These are phyloP conservation scores for Drosophila albomicans DNA, from an alignment of 1,140 invertebrate species.

Conservation along the genomic window DNA sequence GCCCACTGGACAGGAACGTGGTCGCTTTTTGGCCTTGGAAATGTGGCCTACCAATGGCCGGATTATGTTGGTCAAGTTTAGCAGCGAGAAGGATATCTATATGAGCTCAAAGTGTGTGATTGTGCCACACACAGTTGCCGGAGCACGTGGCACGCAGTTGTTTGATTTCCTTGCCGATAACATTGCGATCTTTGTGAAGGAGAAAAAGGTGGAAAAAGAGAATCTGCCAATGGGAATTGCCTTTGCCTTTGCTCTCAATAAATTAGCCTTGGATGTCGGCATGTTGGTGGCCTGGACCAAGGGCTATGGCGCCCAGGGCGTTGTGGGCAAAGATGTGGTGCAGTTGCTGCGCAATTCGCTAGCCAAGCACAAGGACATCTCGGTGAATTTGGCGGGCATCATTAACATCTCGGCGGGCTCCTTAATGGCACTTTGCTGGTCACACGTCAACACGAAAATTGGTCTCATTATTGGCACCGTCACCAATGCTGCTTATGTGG, in stretches of 20 bases:
- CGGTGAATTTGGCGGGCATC: conserved; percentile 95
- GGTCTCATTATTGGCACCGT: conserved; percentile 92
- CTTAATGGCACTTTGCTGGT: conserved; percentile 86
- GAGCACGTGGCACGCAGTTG: conserved; percentile 92
- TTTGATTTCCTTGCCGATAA: conserved; percentile 99
- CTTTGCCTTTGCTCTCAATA: conserved; percentile 98
- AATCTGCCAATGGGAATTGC: conserved; percentile 93
- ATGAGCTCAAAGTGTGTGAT: conserved; percentile 99
- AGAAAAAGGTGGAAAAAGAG: conserved; percentile 90
- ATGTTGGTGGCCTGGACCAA: conserved; percentile 95
- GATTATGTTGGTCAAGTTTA: conserved; percentile 96
- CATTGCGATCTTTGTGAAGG: conserved; percentile 95
- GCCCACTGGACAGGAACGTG: conserved; percentile 97
- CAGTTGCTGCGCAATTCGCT: conserved; percentile 92
- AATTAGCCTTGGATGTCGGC: conserved; percentile 95
- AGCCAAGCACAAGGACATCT: conserved; percentile 85
- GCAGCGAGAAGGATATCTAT: conserved; percentile 90
- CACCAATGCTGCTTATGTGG: conserved; percentile 98
- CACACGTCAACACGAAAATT: conserved; percentile 66
- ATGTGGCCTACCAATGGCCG: conserved; percentile 99
- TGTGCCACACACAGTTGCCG: conserved; percentile 96
- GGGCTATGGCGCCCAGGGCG: conserved; percentile 59
- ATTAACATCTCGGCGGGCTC: conserved; percentile 99
- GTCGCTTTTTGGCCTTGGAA: conserved; percentile 98
- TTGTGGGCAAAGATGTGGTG: conserved; percentile 93